Evolutionary conservation across 2,888 invertebrate genomes (phyloP).

Genomic region (Netelia melanura): DNA sequence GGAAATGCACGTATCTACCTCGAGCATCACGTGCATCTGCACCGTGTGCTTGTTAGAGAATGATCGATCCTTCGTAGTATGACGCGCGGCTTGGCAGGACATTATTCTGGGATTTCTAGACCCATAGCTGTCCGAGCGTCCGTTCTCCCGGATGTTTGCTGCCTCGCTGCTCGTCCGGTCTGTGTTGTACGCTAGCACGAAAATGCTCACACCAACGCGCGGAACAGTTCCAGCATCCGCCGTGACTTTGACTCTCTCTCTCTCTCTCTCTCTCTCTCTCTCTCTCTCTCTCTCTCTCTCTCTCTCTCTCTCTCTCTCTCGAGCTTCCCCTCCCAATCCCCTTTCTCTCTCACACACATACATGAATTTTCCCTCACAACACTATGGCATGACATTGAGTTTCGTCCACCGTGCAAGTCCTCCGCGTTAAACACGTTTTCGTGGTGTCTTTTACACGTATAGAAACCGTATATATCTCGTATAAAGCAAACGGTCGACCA

Average conservation of each 20-base stretch:
- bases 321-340: no score
- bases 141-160: constrained; percentile 67
- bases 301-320: no score
- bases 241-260: not conserved
- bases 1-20: constrained; percentile 27
- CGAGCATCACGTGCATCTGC: constrained; percentile 59
- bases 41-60: constrained; percentile 68
- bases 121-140: constrained; percentile 56
- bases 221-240: constrained; percentile 24
- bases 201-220: constrained; percentile 44
- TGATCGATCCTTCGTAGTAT: constrained; percentile 75
- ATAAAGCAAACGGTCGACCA: not conserved
- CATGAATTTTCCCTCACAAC: not conserved
- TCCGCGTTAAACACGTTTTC: constrained; percentile 18
- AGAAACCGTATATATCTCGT: constrained; percentile 16
- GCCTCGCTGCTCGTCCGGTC: constrained; percentile 58
- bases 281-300: no score
- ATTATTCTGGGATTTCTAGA: constrained; percentile 69
- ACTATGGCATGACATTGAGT: constrained; percentile 40
- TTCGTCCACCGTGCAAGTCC: constrained; percentile 25
- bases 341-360: no score
- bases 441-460: constrained; percentile 2
- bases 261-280: no score
- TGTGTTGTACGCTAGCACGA: constrained; percentile 37
- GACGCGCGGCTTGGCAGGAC: constrained; percentile 73